These are phyloP conservation scores for Mirza zaza DNA, from an alignment of 2,113 vertebrate genomes.

Conservation along the genomic window DNA sequence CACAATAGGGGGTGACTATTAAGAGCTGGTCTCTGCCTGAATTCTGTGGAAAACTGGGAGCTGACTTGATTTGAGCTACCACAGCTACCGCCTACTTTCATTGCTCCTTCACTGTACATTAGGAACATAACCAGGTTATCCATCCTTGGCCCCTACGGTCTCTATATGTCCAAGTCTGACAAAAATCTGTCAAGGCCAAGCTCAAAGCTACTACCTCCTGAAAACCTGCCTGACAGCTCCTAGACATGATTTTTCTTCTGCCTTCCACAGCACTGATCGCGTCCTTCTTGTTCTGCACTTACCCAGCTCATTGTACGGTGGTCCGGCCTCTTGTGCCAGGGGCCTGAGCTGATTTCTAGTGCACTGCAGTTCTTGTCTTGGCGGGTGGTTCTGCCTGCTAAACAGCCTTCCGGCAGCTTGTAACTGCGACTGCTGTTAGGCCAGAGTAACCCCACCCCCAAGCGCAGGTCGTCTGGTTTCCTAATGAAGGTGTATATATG, in stretches of 20 bases:
- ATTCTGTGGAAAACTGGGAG: neutral
- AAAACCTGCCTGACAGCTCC: neutral
- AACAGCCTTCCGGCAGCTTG: neutral
- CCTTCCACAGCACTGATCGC: too few species aligned
- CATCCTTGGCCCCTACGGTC: neutral
- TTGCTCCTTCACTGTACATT: neutral
- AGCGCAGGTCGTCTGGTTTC: neutral
- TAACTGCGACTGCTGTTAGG: neutral
- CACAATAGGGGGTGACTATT: neutral
- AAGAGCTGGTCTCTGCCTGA: neutral
- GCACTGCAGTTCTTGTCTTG: neutral
- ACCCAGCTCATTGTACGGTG: neutral
- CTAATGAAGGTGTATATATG: neutral
- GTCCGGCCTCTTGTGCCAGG: neutral
- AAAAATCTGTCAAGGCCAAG: neutral
- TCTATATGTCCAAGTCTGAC: neutral
- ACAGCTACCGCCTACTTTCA: rapidly evolving
- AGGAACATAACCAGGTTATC: too few species aligned
- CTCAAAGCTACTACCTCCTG: neutral
- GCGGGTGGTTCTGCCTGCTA: neutral
- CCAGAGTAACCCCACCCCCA: neutral
- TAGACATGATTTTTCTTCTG: neutral
- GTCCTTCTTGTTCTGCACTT: neutral
- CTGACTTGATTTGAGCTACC: neutral
- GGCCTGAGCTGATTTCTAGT: neutral